Evolutionary conservation across 2,113 vertebrate genomes (phyloP), one percentile per base, ranked within the genome.

Genomic region (Corydoras sp.): DNA sequence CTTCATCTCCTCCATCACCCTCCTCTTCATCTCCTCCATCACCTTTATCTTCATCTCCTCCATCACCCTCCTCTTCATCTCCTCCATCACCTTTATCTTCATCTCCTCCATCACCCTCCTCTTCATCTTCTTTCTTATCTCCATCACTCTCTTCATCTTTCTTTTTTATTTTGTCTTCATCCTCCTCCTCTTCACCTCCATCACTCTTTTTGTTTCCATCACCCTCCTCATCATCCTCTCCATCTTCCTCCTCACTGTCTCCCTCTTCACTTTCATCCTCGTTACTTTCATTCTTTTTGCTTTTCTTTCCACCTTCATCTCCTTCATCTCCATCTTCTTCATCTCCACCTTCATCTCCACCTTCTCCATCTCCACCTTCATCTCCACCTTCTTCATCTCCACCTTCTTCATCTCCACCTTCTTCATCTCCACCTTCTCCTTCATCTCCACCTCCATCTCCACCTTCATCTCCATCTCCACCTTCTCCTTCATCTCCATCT

Each of bases 331-430:
- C 49, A 6, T 15, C 9, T 15, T n/a, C 65, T 53, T 76, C 73
- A 50, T 72, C 2, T 9, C 76, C 67, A 35, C 31, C 18, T 12
- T 50, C 66, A 31, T 64, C 73, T 5, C 49, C 68, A 13, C 71
- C 32, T 11, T 30, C 70, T 61, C n/a, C 12, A 14, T 3, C 58
- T 5, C 62, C 61, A 2, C 12, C 49, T 2, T 10, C 14, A 3
- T 29, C 12, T 3, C 3, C 15, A 2, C 9, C 59, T 0, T 14
- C 48, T 2, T 35, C 51, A n/a, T 35, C 35, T 10, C 31, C 35
- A 12, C 9, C 50, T 2, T 54, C 66, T 2, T 10, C 60, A n/a
- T n/a, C 14, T 35, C 6, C 54, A 9, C 15, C 14, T 10, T 18
- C n/a, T 3, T 58, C 35, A 6, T 53, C 18, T 8, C 15, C 48